Evolutionary conservation across 2,797 vertebrate genomes (phyloP).

Genomic region (Tokudaia muenninki): DNA sequence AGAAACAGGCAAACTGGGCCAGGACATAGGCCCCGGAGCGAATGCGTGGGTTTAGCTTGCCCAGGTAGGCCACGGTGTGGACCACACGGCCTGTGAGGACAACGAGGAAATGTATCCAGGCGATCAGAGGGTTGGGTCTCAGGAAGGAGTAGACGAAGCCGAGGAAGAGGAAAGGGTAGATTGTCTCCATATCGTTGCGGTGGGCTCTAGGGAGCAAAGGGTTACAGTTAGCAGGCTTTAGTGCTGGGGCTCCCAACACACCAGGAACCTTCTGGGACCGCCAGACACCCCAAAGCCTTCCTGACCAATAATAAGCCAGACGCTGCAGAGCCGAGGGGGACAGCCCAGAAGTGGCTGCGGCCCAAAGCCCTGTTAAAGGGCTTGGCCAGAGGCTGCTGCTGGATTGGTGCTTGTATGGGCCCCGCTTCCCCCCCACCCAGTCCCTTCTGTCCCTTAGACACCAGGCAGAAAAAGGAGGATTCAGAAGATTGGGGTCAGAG

Average conservation of each 20-base stretch:
- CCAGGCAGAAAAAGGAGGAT: background rate
- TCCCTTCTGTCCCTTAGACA: background rate
- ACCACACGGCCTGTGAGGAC: slow-evolving; percentile 92
- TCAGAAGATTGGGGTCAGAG: background rate
- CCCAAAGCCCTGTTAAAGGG: accelerated
- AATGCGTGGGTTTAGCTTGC: slow-evolving; percentile 90
- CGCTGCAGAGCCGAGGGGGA: background rate
- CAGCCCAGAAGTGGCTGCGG: background rate
- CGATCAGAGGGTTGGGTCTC: slow-evolving; percentile 89
- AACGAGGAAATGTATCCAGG: slow-evolving; percentile 93
- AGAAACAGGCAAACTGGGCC: slow-evolving; percentile 94
- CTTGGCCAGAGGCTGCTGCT: accelerated
- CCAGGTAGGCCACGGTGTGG: slow-evolving; percentile 95
- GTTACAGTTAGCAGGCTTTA: background rate
- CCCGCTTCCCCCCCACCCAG: accelerated
- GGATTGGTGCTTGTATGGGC: background rate
- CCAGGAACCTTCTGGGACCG: background rate
- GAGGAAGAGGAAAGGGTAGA: slow-evolving; percentile 97
- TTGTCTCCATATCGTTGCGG: slow-evolving; percentile 96
- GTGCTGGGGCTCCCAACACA: accelerated
- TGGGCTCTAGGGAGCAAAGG: slow-evolving; percentile 90
- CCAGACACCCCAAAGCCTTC: background rate
- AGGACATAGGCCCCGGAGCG: slow-evolving; percentile 93
- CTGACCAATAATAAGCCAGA: background rate
- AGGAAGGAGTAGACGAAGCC: slow-evolving; percentile 94